phyloP scores from a whole-genome alignment of 1,140 invertebrate species.

The Drosophila kurseongensis region DNA sequence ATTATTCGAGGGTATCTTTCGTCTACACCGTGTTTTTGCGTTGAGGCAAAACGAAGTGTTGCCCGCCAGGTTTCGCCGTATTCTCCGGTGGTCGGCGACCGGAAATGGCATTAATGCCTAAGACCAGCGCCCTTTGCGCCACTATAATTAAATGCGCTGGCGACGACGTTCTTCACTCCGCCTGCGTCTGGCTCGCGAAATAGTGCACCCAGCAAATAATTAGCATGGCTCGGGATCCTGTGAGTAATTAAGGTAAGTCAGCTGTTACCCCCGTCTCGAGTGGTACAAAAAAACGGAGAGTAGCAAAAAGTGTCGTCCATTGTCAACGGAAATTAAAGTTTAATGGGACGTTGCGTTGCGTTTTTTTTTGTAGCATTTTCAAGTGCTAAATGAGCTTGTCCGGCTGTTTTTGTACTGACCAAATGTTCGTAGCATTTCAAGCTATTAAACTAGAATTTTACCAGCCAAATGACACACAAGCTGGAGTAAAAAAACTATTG shows the following conservation, averaged over 20 bases:
- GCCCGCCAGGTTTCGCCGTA: constrained; percentile 19
- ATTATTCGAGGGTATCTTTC: not conserved
- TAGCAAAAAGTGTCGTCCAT: constrained; percentile 40
- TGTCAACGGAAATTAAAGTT: constrained; percentile 71
- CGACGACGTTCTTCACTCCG: constrained; percentile 8
- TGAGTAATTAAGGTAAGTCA: constrained; percentile 80
- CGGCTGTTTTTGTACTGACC: constrained; percentile 33
- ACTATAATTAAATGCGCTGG: constrained; percentile 76
- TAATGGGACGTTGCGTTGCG: constrained; percentile 40
- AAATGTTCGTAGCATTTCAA: constrained; percentile 47
- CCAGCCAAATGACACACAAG: constrained; percentile 36
- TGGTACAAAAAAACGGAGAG: constrained; percentile 1
- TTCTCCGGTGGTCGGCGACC: constrained; percentile 45
- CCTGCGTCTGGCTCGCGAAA: constrained; percentile 8
- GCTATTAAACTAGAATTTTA: constrained; percentile 58
- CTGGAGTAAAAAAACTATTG: constrained; percentile 24
- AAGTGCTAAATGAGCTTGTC: constrained; percentile 36
- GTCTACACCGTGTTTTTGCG: not conserved
- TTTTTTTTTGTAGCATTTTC: constrained; percentile 29
- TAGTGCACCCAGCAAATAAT: constrained; percentile 70
- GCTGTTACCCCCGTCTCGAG: constrained; percentile 54
- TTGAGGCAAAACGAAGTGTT: constrained; percentile 7
- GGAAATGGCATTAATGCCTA: constrained; percentile 76
- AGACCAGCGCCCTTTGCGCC: constrained; percentile 42
- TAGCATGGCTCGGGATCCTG: constrained; percentile 66